Evolutionary conservation across 2,888 invertebrate species (phyloP), one percentile per base, ranked within the genome.

Genomic region (Argyresthia goedartella): DNA sequence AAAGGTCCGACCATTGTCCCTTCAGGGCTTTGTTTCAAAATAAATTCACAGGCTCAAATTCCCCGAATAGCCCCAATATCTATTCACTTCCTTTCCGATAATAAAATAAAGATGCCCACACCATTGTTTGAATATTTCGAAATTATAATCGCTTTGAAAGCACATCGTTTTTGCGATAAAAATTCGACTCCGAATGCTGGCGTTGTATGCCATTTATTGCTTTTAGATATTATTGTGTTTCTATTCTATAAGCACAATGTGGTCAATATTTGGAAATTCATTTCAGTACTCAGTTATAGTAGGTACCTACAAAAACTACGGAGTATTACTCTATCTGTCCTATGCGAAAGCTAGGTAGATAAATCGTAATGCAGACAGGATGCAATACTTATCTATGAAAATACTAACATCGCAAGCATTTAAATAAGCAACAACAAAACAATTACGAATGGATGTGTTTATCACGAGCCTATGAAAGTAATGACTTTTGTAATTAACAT

Each of bases 1-100:
- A 52, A 39, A 49, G 42, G 44, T 48, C 52, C 51, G 53, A 47
- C 45, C 42, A 15, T 52, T 41, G 42, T 46, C 13, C 46, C 46
- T 16, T 41, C 11, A 10, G 10, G 15, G 45, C 66, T 54, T 81
- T 81, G 81, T 82, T 78, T 81, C 75, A 78, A 49, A 59, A 55
- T 60, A 49, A 51, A 47, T 64, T 63, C 62, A 64, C 67, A 69
- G 62, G 58, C 65, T 48, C 42, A 55, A 66, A 71, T 80, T 81
- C 81, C 58, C 56, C 66, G 81, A 81, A 81, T 65, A 73, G 77
- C 62, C 52, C 68, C 65, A 45, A 69, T 81, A 81, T 81, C 81
- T 81, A 73, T 81, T 74, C 73, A 81, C 74, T 81, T 84, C 85
- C 82, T 78, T 66, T 74, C 65, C 62, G 81, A 82, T 82, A 78